Conservation (phyloP, 2,888 invertebrate genomes). For the Yponomeuta cagnagella region DNA sequence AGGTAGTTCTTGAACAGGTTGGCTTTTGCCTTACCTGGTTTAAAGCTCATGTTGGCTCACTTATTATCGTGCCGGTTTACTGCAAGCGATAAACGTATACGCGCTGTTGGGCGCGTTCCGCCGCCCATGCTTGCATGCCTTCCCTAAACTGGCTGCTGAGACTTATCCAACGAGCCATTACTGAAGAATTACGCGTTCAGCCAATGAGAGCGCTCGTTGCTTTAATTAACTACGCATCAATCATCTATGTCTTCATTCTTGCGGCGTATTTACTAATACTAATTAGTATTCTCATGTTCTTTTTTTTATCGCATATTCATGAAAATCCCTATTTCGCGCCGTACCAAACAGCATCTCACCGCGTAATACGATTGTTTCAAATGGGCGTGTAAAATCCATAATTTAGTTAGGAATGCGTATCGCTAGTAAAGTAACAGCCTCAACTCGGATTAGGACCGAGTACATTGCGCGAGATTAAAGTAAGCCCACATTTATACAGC, state of each 20-base stretch:
- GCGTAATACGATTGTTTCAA: not conserved
- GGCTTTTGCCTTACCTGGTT: conserved; percentile 48
- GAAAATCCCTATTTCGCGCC: not conserved
- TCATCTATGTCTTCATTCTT: not conserved
- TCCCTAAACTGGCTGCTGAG: not conserved
- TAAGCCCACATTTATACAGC: conserved; percentile 65
- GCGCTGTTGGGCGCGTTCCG: conserved; percentile 32
- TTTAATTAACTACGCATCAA: not conserved
- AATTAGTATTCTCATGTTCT: not conserved
- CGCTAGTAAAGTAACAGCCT: conserved; percentile 26
- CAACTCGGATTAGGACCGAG: conserved; percentile 31
- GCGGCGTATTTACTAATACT: not conserved
- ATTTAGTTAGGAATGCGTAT: not conserved
- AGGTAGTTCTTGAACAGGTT: conserved; percentile 44
- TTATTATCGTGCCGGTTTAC: conserved; percentile 52
- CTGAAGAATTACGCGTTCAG: not conserved
- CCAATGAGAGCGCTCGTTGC: not conserved
- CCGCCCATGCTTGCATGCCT: not conserved
- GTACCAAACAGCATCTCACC: not conserved
- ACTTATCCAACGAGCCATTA: not conserved
- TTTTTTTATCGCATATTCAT: not conserved
- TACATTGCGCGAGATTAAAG: conserved; percentile 59
- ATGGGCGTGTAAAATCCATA: conserved; percentile 10
- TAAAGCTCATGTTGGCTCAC: conserved; percentile 52
- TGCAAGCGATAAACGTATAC: conserved; percentile 54